These are phyloP conservation scores for Drymonia ruficornis DNA, from an alignment of 2,888 invertebrate species.

Conservation along the genomic window DNA sequence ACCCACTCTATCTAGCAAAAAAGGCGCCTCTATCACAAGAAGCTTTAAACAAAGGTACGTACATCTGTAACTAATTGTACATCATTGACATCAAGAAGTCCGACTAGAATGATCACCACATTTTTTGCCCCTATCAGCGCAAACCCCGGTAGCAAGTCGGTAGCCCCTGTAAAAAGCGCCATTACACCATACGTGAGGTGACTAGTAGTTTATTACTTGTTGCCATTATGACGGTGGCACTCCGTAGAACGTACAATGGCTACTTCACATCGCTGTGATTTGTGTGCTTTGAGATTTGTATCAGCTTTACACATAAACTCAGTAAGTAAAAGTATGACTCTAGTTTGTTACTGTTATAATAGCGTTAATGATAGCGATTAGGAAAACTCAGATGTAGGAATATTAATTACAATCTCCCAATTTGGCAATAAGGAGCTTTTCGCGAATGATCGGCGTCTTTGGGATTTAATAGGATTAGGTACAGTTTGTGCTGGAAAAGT, in stretches of 20 bases:
- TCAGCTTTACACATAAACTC: constrained; percentile 8
- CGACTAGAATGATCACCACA: constrained; percentile 47
- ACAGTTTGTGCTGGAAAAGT: no score
- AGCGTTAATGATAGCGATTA: no score
- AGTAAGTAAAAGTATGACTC: no score
- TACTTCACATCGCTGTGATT: constrained; percentile 6
- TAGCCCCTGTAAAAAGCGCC: constrained; percentile 58
- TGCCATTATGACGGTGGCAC: constrained; percentile 37
- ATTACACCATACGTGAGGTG: constrained; percentile 51
- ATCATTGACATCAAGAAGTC: constrained; percentile 39
- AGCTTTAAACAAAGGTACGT: neutral
- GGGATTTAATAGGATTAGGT: no score
- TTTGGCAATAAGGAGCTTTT: no score
- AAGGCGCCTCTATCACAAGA: no score
- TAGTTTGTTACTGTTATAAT: no score
- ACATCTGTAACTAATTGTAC: constrained; percentile 31
- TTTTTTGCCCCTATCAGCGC: constrained; percentile 66
- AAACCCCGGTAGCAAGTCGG: constrained; percentile 62
- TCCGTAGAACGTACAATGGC: constrained; percentile 12
- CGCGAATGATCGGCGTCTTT: no score
- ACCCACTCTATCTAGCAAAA: no score
- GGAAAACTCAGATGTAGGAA: no score
- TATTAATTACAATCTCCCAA: no score
- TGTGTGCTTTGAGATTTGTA: constrained; percentile 2
- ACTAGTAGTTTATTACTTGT: constrained; percentile 55